These are phyloP conservation scores for Helicoverpa assulta DNA, from an alignment of 2,888 invertebrate species.

Conservation along the genomic window DNA sequence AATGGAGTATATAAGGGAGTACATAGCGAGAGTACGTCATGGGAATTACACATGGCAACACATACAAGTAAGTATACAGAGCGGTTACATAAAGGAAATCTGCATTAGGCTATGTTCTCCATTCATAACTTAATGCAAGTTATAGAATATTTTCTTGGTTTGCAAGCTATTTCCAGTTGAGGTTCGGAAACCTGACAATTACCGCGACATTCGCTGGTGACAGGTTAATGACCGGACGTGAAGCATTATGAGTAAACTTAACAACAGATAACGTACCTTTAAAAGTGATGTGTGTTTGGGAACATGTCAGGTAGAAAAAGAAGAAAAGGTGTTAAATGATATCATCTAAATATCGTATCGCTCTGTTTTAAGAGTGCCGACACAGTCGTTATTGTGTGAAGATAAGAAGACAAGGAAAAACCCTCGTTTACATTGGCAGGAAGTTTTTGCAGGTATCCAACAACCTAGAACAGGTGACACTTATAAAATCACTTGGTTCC, in stretches of 20 bases:
- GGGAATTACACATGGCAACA: no score
- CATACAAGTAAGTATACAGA: no score
- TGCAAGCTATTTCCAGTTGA: conserved; percentile 3
- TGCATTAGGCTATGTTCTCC: no score
- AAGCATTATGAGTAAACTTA: conserved; percentile 32
- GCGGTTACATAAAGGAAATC: no score
- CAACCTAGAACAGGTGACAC: conserved; percentile 5
- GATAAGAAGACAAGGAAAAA: not conserved
- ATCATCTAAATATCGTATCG: conserved; percentile 30
- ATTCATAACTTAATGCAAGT: no score
- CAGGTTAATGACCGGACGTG: conserved; percentile 52
- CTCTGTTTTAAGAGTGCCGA: conserved; percentile 18
- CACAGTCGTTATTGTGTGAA: conserved; percentile 21
- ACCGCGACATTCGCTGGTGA: conserved; percentile 33
- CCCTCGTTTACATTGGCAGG: not conserved
- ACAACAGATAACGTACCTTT: conserved; percentile 47
- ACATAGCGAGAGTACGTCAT: no score
- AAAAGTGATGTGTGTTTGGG: conserved; percentile 22
- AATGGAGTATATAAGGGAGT: no score
- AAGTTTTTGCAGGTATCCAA: conserved; percentile 1
- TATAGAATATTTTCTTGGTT: not conserved
- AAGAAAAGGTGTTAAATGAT: conserved; percentile 31
- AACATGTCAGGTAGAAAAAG: conserved; percentile 30
- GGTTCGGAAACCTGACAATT: conserved; percentile 20
- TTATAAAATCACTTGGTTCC: conserved; percentile 14